phyloP scores from a whole-genome alignment of 1,140 invertebrate species.

The Meloidogyne chitwoodi region DNA sequence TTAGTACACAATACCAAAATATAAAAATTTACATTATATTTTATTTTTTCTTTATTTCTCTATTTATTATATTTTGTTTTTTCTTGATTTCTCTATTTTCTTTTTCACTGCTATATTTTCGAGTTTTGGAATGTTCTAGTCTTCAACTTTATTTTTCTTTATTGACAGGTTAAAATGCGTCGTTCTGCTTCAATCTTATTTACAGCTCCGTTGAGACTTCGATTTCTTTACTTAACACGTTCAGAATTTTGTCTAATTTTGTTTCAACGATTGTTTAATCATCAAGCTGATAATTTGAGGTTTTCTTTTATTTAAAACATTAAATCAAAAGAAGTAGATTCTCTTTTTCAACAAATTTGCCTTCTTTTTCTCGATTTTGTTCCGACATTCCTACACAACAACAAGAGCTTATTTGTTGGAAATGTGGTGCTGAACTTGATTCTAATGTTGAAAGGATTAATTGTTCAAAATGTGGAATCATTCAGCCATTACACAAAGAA shows the following conservation, averaged over 20 bases:
- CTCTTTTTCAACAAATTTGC: neutral
- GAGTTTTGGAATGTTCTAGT: neutral
- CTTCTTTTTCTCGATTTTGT: neutral
- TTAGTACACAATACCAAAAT: neutral
- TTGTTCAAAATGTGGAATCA: conserved; percentile 7
- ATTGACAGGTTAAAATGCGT: neutral
- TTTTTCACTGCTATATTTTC: neutral
- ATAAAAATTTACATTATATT: too few species aligned
- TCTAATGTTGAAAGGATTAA: neutral
- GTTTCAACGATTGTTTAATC: neutral
- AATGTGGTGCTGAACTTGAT: neutral
- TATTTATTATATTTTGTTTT: neutral
- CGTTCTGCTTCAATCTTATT: neutral
- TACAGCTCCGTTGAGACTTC: neutral
- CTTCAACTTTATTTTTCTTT: neutral
- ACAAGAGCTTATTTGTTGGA: conserved; percentile 10
- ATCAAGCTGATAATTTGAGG: neutral
- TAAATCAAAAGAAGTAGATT: neutral
- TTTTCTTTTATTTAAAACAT: neutral
- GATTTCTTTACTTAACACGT: neutral
- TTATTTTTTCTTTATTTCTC: neutral
- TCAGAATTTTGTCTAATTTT: neutral
- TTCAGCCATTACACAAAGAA: conserved; percentile 11
- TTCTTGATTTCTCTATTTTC: neutral
- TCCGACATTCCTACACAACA: neutral